Evolutionary conservation across 2,113 vertebrate species (phyloP).

Genomic region (Cinclus mexicanus): DNA sequence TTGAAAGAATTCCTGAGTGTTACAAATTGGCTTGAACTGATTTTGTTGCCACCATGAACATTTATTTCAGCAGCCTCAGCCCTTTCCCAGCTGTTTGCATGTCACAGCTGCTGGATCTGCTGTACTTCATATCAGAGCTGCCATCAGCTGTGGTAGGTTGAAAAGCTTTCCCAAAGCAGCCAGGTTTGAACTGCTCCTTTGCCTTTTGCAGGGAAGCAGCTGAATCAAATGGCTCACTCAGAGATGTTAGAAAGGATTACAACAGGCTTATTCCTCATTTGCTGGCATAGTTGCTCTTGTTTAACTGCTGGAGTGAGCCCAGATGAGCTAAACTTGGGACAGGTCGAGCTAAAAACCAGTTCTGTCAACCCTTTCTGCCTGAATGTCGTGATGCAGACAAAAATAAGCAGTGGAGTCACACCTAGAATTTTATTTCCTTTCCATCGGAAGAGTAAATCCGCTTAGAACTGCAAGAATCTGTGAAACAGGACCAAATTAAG

Average conservation of each 20-base stretch:
- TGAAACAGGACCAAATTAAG: not conserved
- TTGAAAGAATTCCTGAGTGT: not conserved
- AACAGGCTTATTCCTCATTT: not conserved
- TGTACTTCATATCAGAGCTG: not conserved
- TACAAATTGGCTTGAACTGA: not conserved
- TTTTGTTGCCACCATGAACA: not conserved
- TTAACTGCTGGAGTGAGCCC: not conserved
- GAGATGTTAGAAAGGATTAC: not conserved
- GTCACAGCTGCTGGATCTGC: not conserved
- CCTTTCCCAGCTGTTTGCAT: not conserved
- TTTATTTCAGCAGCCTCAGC: not conserved
- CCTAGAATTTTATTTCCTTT: not conserved
- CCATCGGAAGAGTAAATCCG: not conserved
- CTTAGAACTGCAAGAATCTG: not conserved
- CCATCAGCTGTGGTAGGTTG: not conserved
- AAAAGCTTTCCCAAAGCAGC: not conserved
- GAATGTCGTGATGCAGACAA: not conserved
- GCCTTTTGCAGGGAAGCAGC: not conserved
- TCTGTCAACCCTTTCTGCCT: not conserved
- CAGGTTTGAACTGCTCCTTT: not conserved
- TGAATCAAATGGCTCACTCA: not conserved
- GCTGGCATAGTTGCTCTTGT: not conserved
- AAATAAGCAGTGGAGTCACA: not conserved
- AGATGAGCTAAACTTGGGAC: not conserved
- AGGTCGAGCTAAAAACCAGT: not conserved